These are phyloP conservation scores for Phrynosoma platyrhinos DNA, from an alignment of 2,113 vertebrate genomes.

Conservation along the genomic window DNA sequence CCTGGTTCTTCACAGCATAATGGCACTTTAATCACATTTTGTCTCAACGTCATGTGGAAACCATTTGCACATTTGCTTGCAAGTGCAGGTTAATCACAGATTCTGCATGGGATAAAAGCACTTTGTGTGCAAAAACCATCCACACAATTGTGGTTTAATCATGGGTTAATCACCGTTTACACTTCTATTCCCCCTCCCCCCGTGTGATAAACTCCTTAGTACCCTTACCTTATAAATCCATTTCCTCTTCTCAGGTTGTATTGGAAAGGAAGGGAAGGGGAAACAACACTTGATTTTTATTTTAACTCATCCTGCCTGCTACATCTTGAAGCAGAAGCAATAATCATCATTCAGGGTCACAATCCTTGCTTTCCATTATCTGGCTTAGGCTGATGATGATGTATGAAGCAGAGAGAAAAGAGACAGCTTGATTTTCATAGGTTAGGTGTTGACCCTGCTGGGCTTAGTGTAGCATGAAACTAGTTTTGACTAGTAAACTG, in stretches of 20 bases:
- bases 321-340: constrained; percentile 37
- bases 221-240: background rate
- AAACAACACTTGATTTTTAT: background rate
- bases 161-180: no score
- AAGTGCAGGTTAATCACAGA: no score
- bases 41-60: no score
- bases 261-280: background rate
- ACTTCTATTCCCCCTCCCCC: no score
- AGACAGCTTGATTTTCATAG: constrained; percentile 76
- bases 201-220: no score
- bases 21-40: no score
- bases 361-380: constrained; percentile 60
- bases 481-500: constrained; percentile 76
- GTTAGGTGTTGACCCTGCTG: constrained; percentile 75
- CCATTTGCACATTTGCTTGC: no score
- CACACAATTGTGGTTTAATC: no score
- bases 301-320: constrained; percentile 36
- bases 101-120: no score
- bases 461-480: constrained; percentile 79
- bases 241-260: background rate
- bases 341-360: constrained; percentile 56
- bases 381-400: constrained; percentile 71
- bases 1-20: no score
- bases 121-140: no score
- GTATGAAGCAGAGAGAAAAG: constrained; percentile 65